Base-by-base conservation (phyloP, 1,140 invertebrate species). In the Drosophila lini region DNA sequence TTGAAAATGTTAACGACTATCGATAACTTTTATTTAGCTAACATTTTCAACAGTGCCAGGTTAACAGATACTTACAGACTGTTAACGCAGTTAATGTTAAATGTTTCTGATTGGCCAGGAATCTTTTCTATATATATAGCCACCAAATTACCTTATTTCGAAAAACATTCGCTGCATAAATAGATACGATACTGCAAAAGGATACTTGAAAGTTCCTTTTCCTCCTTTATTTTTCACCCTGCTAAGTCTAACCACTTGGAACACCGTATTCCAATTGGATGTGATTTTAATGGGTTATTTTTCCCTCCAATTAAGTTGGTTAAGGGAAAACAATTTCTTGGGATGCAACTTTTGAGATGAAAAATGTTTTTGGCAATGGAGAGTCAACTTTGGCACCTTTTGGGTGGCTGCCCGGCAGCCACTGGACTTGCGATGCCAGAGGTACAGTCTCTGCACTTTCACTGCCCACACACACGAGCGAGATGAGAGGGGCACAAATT, bases 381-480 rank as follows among this genome's bases (percentile, higher is more conserved):
- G 15, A 32, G 11, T 2, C 13, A 8, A 19, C 5, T n/a, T 8
- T 0, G 7, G 15, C 10, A 11, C 6, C 56, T 15, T 34, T 64
- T 5, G 3, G 22, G 19, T 8, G 10, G 15, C 5, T 19, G 3
- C 25, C 11, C 11, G 16, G 31, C 19, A 44, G 36, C 47, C 47
- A 31, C 9, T 31, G 19, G 16, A 19, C 34, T 22, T 22, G 34
- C 38, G 3, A 13, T 8, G 5, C n/a, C n/a, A 10, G 34, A 55
- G 62, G 65, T 69, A 69, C 76, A 91, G 83, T 84, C 88, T 88
- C 88, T 84, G 83, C 86, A 91, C 88, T 78, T 91, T 84, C 68
- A 53, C 62, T 81, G 59, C 34, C 75, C 65, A 68, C 56, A 65
- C 38, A 71, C 62, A 62, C 56, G 64, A 55, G 56, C 61, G 44